Conservation (phyloP, 35 echinoderm and acorn worm species). For the Chiridota heheva region DNA sequence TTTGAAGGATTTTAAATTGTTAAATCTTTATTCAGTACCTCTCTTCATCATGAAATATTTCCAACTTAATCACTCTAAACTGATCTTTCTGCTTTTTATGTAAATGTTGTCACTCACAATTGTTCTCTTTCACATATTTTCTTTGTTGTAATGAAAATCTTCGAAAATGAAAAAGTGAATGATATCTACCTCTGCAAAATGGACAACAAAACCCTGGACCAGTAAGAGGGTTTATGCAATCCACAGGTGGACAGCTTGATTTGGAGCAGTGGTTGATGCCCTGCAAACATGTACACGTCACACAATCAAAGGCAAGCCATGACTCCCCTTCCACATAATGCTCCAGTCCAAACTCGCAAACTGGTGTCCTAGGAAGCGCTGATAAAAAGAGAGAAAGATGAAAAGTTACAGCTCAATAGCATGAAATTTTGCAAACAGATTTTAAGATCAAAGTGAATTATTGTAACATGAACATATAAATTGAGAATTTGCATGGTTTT, state of each 20-base stretch:
- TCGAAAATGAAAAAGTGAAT: too few relatives aligned
- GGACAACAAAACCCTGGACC: slow-evolving; percentile 66
- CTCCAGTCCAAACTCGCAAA: slow-evolving; percentile 65
- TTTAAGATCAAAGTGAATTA: too few relatives aligned
- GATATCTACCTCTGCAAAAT: slow-evolving; percentile 61
- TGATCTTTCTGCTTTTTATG: too few relatives aligned
- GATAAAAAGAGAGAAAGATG: background rate
- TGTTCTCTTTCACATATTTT: too few relatives aligned
- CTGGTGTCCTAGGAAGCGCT: slow-evolving; percentile 18
- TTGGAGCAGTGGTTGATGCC: slow-evolving; percentile 47
- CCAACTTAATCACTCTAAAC: too few relatives aligned
- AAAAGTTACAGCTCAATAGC: background rate
- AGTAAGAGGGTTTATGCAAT: slow-evolving; percentile 44
- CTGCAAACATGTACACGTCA: slow-evolving; percentile 58
- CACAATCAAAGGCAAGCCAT: slow-evolving; percentile 71
- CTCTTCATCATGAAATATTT: too few relatives aligned
- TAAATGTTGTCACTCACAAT: too few relatives aligned
- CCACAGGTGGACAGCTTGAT: slow-evolving; percentile 52
- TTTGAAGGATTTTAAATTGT: too few relatives aligned
- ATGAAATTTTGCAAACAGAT: too few relatives aligned
- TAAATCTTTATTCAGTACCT: too few relatives aligned
- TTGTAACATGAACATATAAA: slow-evolving; percentile 1
- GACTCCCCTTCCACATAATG: slow-evolving; percentile 69
- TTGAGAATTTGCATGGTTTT: too few relatives aligned
- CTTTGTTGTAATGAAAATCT: too few relatives aligned